phyloP scores from a whole-genome alignment of 2,797 vertebrate species.

The Alauda arvensis region DNA sequence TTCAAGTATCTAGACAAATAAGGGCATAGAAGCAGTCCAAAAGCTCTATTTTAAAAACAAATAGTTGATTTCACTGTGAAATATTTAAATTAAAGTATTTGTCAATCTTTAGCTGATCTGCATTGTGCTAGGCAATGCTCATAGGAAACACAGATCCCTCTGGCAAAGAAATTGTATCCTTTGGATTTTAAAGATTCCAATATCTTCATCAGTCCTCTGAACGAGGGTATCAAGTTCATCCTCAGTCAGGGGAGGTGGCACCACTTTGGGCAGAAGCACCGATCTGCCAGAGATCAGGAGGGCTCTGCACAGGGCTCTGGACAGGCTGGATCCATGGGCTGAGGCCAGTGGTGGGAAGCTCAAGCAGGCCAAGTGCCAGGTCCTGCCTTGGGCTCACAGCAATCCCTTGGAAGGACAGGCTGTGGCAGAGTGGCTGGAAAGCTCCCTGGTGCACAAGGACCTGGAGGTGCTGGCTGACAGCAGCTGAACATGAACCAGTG shows the following conservation, averaged over 20 bases:
- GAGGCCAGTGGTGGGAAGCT: rapidly evolving
- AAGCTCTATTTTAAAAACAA: background rate
- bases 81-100: background rate
- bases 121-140: background rate
- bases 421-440: background rate
- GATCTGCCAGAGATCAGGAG: background rate
- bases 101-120: background rate
- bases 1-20: background rate
- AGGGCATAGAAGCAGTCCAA: background rate
- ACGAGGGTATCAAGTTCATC: rapidly evolving
- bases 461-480: rapidly evolving
- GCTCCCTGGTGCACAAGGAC: background rate
- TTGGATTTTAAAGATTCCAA: background rate
- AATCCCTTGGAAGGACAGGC: background rate
- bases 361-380: rapidly evolving
- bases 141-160: background rate
- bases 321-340: background rate
- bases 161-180: background rate
- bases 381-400: background rate
- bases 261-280: background rate
- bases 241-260: background rate
- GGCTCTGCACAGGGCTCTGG: background rate
- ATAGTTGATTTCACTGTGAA: background rate
- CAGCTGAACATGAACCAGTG: rapidly evolving
- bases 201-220: background rate